A percentile compares a stretch with the other conserved stretches of the same genome.
Evolutionary conservation across 2,888 invertebrate species (phyloP).

Genomic region (Erpobdella octoculata): DNA sequence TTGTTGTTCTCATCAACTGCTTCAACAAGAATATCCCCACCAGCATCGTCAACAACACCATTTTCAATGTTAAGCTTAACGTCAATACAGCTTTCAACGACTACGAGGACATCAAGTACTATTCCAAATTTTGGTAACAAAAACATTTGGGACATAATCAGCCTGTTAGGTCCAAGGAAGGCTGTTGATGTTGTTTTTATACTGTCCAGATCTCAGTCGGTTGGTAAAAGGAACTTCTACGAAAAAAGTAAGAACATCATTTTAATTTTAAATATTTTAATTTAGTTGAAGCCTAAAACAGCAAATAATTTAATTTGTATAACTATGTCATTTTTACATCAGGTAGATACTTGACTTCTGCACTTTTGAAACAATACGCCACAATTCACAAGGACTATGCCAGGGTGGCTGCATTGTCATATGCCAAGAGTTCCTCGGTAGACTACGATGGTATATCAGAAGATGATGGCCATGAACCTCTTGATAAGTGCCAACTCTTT

Average conservation of each 20-base stretch:
- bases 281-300: no score
- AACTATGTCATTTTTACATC: no score
- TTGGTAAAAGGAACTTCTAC: conserved; percentile 24
- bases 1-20: no score
- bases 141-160: no score
- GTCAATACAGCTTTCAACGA: neutral
- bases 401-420: conserved; percentile 35
- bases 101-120: neutral
- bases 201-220: conserved; percentile 4
- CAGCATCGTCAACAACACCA: neutral
- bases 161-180: conserved; percentile 29
- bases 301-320: no score
- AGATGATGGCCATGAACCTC: neutral
- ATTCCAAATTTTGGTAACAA: no score
- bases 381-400: conserved; percentile 34
- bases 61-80: no score
- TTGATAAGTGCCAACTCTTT: conserved; percentile 24
- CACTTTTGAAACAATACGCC: conserved; percentile 32
- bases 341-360: neutral
- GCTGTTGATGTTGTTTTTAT: conserved; percentile 30
- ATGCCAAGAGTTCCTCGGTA: conserved; percentile 28
- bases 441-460: conserved; percentile 33
- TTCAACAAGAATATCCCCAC: no score
- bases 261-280: no score
- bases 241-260: no score